Evolutionary conservation across 2,888 invertebrate species (phyloP), one percentile per base, ranked within the genome.

Genomic region (Idaea dimidiata): DNA sequence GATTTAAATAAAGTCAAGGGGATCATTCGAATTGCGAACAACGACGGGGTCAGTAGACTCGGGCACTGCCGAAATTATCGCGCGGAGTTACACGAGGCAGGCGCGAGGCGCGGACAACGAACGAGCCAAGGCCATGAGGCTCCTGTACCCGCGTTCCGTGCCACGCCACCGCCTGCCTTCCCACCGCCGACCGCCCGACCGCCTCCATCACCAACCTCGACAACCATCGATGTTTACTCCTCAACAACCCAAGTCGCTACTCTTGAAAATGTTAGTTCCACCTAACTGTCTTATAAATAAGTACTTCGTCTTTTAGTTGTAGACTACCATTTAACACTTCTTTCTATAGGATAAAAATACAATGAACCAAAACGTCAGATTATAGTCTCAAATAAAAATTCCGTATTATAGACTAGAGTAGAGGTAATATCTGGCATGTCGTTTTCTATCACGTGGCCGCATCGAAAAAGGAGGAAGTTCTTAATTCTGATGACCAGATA

Each of bases 1-100:
- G 80, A 88, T 89, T 91, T 91, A 86, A 91, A 91, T 91, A 90
- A 89, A 91, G 88, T 88, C 88, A 89, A 91, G 91, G 87, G 86
- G 87, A 89, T 87, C 82, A 88, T 87, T 89, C 84, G 87, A 86
- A 89, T 88, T 87, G 89, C 86, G 85, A 89, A 88, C 88, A 87
- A 79, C 85, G 77, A 78, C 84, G 91, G 91, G 91, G 91, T 91
- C 91, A 91, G 89, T 91, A 91, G 82, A 89, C 91, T 87, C 86
- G 70, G 74, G 76, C 82, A 86, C 83, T 81, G 91, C 91, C 91
- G 89, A 91, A 91, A 88, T 91, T 88, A 91, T 89, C 90, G 88
- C 89, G 80, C 62, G 77, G 72, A 79, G 76, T 68, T 87, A 89
- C 89, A 89, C 89, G 88, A 84, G 88, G 81, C 81, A 71, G 72